These are phyloP conservation scores for Tursiops truncatus DNA, from an alignment of 2,113 vertebrate genomes.

Conservation along the genomic window DNA sequence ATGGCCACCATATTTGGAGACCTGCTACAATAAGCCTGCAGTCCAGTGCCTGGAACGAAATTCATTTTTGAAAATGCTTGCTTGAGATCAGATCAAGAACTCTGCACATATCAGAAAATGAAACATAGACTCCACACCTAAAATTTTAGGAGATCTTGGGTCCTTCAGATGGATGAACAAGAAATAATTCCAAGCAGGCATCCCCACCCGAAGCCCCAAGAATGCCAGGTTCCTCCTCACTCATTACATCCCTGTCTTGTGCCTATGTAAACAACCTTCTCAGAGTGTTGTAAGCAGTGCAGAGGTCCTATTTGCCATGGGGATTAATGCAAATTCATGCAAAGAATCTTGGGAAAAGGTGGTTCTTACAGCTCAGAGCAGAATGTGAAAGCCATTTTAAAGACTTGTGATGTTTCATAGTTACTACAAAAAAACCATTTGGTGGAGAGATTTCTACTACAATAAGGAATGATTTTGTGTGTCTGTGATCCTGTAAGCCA, in stretches of 20 bases:
- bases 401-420: not conserved
- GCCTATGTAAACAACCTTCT: not conserved
- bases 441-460: conserved; percentile 54
- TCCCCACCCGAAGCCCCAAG: not conserved
- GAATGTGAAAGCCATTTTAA: conserved; percentile 24
- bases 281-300: not conserved
- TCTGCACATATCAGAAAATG: not conserved
- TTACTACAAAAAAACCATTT: not conserved
- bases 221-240: not conserved
- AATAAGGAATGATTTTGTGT: conserved; percentile 13
- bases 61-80: not conserved
- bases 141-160: not conserved
- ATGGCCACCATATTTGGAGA: not conserved
- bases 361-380: not conserved
- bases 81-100: not conserved
- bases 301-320: not conserved
- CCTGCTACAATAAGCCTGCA: not conserved
- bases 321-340: not conserved
- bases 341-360: not conserved
- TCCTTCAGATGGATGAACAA: not conserved
- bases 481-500: conserved; percentile 3
- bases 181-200: not conserved
- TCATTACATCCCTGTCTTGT: not conserved
- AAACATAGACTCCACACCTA: not conserved
- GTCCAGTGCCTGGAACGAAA: not conserved